Evolutionary conservation across 2,113 vertebrate genomes (phyloP), one percentile per base, ranked within the genome.

Genomic region (Porphyrio hochstetteri): DNA sequence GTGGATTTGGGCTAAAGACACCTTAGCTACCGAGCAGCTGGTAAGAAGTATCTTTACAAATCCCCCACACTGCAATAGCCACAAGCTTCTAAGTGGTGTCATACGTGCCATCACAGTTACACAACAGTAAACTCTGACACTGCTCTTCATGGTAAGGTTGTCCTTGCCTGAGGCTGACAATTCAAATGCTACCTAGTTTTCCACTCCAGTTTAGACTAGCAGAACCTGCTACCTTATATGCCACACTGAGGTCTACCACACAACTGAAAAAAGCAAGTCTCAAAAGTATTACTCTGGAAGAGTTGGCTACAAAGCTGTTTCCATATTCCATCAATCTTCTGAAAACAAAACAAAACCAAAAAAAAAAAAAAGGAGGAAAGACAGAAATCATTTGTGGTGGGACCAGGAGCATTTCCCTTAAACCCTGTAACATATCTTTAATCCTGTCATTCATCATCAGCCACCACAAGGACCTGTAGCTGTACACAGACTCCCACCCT

Each of bases 141-240:
- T 0, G 0, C 36, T 55, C 33, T 56, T 70, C 48, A 35, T 3
- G 2, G 3, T 5, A 29, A 70, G 7, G 23, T 1, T 78, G 74
- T 19, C 27, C 48, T 60, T 4, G 1, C 7, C 69, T 16, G 20
- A 80, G 36, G 60, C 23, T 35, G 19, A 60, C 55, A 46, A 60
- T 29, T 63, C 19, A 75, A 82, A 46, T 11, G 4, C 0, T 0
- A 59, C 3, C 11, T 46, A 33, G 24, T 56, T 65, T 75, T 87
- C 44, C 20, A 38, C 13, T 33, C 31, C 11, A 25, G 7, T 63
- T 86, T 36, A 65, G 28, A 59, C 27, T 27, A 44, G 56, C 57
- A 40, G 67, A 6, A 70, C 8, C 15, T 38, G 27, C 35, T 8
- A 12, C 2, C 53, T 61, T 27, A 70, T 2, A 80, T 11, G 48